A percentile compares a stretch with the other conserved stretches of the same genome.
These are phyloP conservation scores for Phymorhynchus buccinoides DNA, from an alignment of 1,140 invertebrate genomes.

Conservation along the genomic window DNA sequence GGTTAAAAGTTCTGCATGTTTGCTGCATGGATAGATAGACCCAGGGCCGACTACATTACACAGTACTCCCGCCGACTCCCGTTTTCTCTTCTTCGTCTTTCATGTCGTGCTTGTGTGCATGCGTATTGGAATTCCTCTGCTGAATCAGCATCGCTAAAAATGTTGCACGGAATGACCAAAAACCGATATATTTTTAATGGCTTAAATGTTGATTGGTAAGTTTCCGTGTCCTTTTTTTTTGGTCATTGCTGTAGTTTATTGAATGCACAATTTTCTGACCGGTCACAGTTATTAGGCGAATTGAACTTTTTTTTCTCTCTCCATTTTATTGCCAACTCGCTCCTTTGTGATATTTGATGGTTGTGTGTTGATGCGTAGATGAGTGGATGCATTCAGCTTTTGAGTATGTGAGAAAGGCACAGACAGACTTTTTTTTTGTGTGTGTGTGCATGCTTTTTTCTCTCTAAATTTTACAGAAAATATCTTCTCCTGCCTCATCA, in stretches of 20 bases:
- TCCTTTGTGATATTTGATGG: neutral
- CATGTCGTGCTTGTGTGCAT: neutral
- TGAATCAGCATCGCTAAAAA: neutral
- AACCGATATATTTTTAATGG: neutral
- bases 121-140: neutral
- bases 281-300: neutral
- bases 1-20: conserved; percentile 11
- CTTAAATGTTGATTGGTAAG: neutral
- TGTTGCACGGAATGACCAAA: neutral
- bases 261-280: neutral
- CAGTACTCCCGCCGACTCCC: neutral
- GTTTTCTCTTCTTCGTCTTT: neutral
- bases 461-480: too few relatives aligned
- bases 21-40: conserved; percentile 31
- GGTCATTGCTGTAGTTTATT: neutral
- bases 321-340: neutral
- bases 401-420: too few relatives aligned
- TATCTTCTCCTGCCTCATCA: too few relatives aligned
- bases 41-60: neutral
- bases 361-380: too few relatives aligned
- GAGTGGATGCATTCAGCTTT: too few relatives aligned
- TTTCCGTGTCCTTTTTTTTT: neutral
- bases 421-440: too few relatives aligned
- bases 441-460: too few relatives aligned
- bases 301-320: neutral